Evolutionary conservation across 2,797 vertebrate species (phyloP), one percentile per base, ranked within the genome.

Genomic region (Dryobates pubescens): DNA sequence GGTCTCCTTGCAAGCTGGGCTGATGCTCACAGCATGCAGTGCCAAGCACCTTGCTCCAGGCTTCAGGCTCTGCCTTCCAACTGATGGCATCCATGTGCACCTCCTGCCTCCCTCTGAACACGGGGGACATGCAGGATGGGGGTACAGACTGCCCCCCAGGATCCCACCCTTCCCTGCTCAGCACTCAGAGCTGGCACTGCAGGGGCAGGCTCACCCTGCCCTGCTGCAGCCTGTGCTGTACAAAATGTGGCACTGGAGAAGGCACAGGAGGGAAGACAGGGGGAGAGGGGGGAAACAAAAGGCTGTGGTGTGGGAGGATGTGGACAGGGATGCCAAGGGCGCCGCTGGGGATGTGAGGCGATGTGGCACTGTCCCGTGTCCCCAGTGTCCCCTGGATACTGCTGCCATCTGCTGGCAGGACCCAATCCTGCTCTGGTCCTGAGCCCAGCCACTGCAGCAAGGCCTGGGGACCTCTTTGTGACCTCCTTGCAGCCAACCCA

Each of bases 381-480:
- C 71, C 62, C 81, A 16, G 13, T 68, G 81, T 56, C 29, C 49
- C 34, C 16, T 82, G 83, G 86, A 17, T 64, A 13, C 86, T 96
- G 94, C 95, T 96, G 95, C 95, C 95, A 95, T 90, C 95, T 96
- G 86, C 90, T 93, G 95, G 94, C 75, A 38, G n/a, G 61, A 90
- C 32, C 72, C 32, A 72, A 78, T 88, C 82, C 93, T 90, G 86
- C 71, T 72, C 41, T 2, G 19, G 43, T 78, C 85, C 88, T 68
- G 68, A 56, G 64, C 27, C 45, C 0, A 1, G 45, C 4, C 22
- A 0, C 51, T 20, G 34, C 0, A 0, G 24, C 53, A 7, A 54
- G 47, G 24, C 43, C 18, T 36, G 54, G 30, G 73, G 30, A 41
- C 34, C n/a, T 10, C 23, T 14, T 16, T 27, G 78, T 30, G 15